A percentile compares a stretch with the other conserved stretches of the same genome.
These are phyloP conservation scores for Mesorhabditis spiculigera DNA, from an alignment of 2,888 invertebrate genomes.

Conservation along the genomic window DNA sequence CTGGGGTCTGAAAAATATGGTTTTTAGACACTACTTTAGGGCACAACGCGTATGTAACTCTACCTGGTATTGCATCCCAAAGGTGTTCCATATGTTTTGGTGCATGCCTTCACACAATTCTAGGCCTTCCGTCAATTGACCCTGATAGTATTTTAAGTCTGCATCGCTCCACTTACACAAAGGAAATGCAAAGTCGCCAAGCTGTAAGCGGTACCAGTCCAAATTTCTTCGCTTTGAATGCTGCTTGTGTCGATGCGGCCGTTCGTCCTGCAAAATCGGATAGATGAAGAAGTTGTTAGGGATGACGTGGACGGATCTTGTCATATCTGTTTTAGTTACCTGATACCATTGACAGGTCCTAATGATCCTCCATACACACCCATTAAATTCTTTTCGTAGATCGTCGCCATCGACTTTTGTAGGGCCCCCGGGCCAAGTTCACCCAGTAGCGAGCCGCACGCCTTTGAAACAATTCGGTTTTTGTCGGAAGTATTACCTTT, in stretches of 20 bases:
- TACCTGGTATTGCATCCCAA: slow-evolving; percentile 57
- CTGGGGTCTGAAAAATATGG: slow-evolving; percentile 73
- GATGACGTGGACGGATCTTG: slow-evolving; percentile 59
- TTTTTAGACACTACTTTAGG: not conserved
- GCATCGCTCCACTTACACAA: slow-evolving; percentile 16
- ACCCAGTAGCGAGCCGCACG: not conserved
- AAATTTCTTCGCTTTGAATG: slow-evolving; percentile 84
- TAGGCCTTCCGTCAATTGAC: slow-evolving; percentile 69
- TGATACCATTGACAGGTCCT: slow-evolving; percentile 86
- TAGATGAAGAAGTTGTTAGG: not conserved
- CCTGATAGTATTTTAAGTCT: slow-evolving; percentile 61
- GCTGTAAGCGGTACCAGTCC: slow-evolving; percentile 85
- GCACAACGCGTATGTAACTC: not conserved
- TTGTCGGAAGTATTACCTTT: slow-evolving; percentile 5
- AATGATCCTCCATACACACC: slow-evolving; percentile 74
- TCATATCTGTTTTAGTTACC: slow-evolving; percentile 48
- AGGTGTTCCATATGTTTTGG: slow-evolving; percentile 73
- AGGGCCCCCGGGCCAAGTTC: not conserved
- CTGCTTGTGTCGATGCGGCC: slow-evolving; percentile 70
- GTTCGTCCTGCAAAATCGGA: slow-evolving; percentile 22
- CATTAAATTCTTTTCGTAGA: slow-evolving; percentile 80
- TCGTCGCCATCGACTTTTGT: slow-evolving; percentile 68
- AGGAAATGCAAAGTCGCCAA: slow-evolving; percentile 76
- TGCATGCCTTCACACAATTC: slow-evolving; percentile 81
- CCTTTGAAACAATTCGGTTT: too few species aligned